Conservation (phyloP, 2,797 vertebrate genomes). For the Falco naumanni region DNA sequence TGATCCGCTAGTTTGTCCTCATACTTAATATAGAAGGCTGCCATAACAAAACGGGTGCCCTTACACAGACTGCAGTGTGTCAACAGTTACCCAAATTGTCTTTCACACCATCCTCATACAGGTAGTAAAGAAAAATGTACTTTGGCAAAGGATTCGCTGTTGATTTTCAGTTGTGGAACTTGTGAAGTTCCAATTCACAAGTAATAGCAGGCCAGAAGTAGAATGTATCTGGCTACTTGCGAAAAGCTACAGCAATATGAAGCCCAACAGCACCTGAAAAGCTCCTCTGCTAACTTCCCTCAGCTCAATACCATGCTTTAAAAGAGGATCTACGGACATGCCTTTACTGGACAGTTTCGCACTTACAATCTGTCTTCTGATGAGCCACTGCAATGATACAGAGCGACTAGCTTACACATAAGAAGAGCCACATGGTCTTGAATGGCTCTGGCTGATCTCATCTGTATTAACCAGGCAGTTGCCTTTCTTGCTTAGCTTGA, state of each 20-base stretch:
- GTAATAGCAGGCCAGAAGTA: background rate
- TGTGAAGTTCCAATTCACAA: background rate
- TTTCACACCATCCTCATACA: background rate
- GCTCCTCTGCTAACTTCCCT: background rate
- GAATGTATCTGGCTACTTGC: background rate
- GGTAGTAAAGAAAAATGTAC: background rate
- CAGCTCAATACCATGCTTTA: background rate
- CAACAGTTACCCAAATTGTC: background rate
- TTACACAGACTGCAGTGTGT: accelerated
- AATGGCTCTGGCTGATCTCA: background rate
- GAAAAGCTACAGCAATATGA: background rate
- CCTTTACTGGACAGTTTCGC: background rate
- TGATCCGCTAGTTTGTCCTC: background rate
- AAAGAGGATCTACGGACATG: background rate
- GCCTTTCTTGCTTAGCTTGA: background rate
- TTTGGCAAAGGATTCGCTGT: background rate
- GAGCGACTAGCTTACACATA: background rate
- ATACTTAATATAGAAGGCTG: background rate
- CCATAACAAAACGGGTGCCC: background rate
- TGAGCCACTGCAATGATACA: background rate
- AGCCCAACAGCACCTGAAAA: background rate
- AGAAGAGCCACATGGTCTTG: accelerated
- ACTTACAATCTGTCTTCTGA: background rate
- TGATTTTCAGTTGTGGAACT: background rate
- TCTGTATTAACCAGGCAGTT: background rate